Conservation (phyloP, 2,797 vertebrate genomes). For the Hypotaenidia philippensis region DNA sequence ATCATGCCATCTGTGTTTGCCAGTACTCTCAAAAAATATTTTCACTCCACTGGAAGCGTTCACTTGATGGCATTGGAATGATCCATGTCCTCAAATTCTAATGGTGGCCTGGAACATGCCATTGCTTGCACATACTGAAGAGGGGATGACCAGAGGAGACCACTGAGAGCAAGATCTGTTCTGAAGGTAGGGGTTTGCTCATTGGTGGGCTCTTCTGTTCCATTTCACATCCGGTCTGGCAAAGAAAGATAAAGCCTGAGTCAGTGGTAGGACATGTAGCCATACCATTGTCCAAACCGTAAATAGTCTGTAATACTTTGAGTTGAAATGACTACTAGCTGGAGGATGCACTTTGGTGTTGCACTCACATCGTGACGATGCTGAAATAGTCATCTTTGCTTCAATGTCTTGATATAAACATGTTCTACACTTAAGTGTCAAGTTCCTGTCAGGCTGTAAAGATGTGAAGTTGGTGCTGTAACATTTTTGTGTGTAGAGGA, state of each 20-base stretch:
- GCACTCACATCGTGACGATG: rapidly evolving
- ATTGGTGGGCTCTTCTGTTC: not conserved
- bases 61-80: not conserved
- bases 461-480: not conserved
- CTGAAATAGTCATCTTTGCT: not conserved
- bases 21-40: not conserved
- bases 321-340: not conserved
- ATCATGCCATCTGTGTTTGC: not conserved
- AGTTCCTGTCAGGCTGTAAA: not conserved
- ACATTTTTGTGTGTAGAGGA: not conserved
- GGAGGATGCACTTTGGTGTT: too few species aligned
- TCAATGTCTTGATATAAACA: not conserved
- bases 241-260: not conserved
- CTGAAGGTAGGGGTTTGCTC: not conserved
- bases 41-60: rapidly evolving
- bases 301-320: not conserved
- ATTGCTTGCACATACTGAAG: too few species aligned
- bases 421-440: not conserved
- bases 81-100: not conserved
- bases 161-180: not conserved
- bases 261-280: not conserved
- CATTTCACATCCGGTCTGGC: not conserved
- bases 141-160: not conserved
- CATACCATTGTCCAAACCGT: not conserved
- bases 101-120: too few species aligned